Evolutionary conservation across 2,797 vertebrate species (phyloP).

Genomic region (Scolopax bukidnonensis): DNA sequence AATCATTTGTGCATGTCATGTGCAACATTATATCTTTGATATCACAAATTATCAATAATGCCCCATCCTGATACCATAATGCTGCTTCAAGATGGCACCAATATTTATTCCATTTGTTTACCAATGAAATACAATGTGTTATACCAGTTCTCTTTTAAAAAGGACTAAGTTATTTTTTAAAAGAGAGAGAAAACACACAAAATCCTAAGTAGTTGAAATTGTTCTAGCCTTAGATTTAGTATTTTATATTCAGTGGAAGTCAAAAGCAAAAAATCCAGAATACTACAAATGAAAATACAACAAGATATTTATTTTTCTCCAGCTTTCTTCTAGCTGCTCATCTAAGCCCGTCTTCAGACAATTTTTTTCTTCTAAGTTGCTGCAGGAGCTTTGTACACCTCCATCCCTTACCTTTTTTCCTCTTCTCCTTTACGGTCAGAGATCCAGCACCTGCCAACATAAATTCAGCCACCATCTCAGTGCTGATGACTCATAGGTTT

Average conservation of each 20-base stretch:
- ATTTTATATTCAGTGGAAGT: not conserved
- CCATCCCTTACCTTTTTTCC: not conserved
- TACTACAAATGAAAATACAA: not conserved
- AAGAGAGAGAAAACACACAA: not conserved
- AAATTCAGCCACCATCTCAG: constrained; percentile 8
- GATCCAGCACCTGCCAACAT: not conserved
- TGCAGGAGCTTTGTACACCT: not conserved
- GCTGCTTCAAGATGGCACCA: rapidly evolving
- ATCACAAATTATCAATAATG: not conserved
- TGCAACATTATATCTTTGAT: not conserved
- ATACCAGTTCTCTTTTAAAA: not conserved
- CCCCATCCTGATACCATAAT: not conserved
- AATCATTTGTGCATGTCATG: not conserved
- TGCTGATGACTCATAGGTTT: constrained; percentile 35
- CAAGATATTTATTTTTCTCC: not conserved
- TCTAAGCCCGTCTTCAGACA: not conserved
- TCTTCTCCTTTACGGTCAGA: not conserved
- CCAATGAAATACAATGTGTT: not conserved
- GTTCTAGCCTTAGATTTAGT: not conserved
- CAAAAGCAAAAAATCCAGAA: not conserved
- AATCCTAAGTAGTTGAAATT: not conserved
- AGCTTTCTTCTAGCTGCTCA: not conserved
- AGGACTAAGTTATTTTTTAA: not conserved
- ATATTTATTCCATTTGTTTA: not conserved
- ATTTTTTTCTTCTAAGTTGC: not conserved